Base-by-base conservation (phyloP, 2,797 vertebrate genomes). In the Anguilla anguilla region DNA sequence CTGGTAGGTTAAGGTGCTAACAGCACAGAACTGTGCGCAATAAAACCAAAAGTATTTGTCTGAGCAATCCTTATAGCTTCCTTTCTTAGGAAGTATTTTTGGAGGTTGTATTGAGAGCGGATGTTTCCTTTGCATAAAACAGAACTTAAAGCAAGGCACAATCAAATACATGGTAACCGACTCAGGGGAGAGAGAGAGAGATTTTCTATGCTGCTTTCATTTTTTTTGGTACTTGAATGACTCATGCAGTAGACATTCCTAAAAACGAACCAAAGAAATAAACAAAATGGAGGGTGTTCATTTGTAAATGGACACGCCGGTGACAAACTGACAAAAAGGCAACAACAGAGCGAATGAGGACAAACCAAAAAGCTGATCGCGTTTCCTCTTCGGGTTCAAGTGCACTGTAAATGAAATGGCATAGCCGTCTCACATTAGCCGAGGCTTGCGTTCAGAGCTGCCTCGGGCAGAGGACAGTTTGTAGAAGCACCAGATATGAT, bases 221-320 rank as follows among this genome's bases (percentile, higher is more conserved):
- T 67, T 79, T 43, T 74, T 82, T 82, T 82, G 7, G 43, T 25
- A n/a, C 46, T 2, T 82, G 17, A 51, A 82, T 82, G 79, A 82
- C 79, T 82, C 79, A 82, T 82, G 79, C 43, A 49, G 46, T 51
- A n/a, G 43, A 49, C n/a, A 25, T 51, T 51, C 46, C 25, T 43
- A 49, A 79, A 77, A 77, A 77, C 13, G 39, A 64, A n/a, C n/a
- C 28, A 22, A n/a, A 51, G 11, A 77, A 77, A 77, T 17, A 81
- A 15, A 81, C 77, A 82, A 82, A 82, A 82, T 49, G 43, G 79
- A n/a, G 79, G 79, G 79, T n/a, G 46, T 46, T 49, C 22, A 82
- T 82, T 79, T 79, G 22, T 2, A 82, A 82, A 82, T 13, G 9
- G 46, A n/a, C 46, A 51, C 46, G 13, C 22, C 79, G 11, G 43